Conservation (phyloP, 1,140 invertebrate genomes). For the Drosophila santomea region DNA sequence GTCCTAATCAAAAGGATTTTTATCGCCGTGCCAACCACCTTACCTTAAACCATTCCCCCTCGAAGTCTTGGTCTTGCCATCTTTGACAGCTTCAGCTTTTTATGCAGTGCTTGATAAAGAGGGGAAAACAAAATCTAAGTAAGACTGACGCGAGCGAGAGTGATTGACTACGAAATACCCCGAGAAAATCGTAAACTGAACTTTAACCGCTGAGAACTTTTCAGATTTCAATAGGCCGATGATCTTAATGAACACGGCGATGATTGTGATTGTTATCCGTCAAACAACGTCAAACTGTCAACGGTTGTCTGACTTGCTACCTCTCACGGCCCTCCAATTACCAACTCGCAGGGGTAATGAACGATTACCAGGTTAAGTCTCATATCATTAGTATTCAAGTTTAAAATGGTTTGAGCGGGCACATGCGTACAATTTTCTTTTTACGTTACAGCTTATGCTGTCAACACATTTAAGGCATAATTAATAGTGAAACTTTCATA, state of each 20-base stretch:
- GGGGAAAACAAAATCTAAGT: conserved; percentile 18
- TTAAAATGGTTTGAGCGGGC: not conserved
- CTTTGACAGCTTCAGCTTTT: conserved; percentile 57
- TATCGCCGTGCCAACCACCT: conserved; percentile 65
- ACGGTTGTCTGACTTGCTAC: conserved; percentile 25
- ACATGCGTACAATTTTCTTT: not conserved
- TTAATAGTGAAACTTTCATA: no score
- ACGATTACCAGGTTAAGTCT: not conserved
- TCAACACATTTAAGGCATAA: no score
- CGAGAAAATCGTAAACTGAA: conserved; percentile 24
- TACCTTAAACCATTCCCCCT: conserved; percentile 6
- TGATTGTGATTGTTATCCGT: conserved; percentile 32
- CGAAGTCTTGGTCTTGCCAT: not conserved
- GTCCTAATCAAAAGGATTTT: conserved; percentile 80
- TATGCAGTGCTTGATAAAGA: conserved; percentile 50
- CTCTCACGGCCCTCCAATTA: conserved; percentile 11
- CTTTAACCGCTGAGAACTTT: conserved; percentile 10
- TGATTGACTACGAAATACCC: conserved; percentile 51
- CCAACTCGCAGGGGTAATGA: conserved; percentile 1
- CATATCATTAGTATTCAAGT: not conserved
- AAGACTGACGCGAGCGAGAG: conserved; percentile 28
- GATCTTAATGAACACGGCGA: conserved; percentile 28
- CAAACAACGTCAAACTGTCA: conserved; percentile 44
- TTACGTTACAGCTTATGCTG: no score
- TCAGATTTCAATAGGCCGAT: not conserved